Percentiles rank a stretch among this genome's conserved stretches.
Conservation (phyloP, 2,888 invertebrate species). For the Drosophila paranaensis region DNA sequence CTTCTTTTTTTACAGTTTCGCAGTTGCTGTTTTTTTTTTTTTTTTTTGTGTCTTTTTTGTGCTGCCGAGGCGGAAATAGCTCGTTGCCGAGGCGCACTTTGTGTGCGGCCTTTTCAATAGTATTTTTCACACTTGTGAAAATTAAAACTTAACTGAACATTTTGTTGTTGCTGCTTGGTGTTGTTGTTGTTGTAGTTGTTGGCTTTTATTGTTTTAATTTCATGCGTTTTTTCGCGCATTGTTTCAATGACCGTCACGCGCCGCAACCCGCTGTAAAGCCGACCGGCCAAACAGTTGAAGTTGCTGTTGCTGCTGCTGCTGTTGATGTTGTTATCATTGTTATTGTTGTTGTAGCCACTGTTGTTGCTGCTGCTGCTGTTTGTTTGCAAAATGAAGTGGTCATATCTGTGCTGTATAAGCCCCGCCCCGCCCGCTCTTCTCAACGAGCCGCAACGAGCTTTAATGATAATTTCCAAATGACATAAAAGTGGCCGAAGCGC, state of each 20-base stretch:
- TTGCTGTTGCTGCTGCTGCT: conserved; percentile 18
- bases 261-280: conserved; percentile 57
- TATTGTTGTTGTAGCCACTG: conserved; percentile 29
- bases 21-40: conserved; percentile 7
- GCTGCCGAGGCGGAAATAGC: conserved; percentile 61
- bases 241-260: conserved; percentile 76
- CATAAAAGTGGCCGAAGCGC: conserved; percentile 60
- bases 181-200: conserved; percentile 23
- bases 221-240: conserved; percentile 76
- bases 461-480: conserved; percentile 78
- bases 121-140: conserved; percentile 75
- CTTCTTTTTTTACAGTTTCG: conserved; percentile 10
- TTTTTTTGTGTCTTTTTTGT: conserved; percentile 7
- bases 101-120: conserved; percentile 68
- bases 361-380: conserved; percentile 34
- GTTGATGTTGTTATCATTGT: conserved; percentile 7
- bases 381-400: conserved; percentile 74
- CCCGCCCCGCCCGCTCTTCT: background rate
- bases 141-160: conserved; percentile 77
- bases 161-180: conserved; percentile 44
- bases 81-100: conserved; percentile 58
- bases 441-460: conserved; percentile 39
- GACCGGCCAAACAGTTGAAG: conserved; percentile 43
- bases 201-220: conserved; percentile 76
- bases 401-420: conserved; percentile 55